phyloP scores from a whole-genome alignment of 2,888 invertebrate species.

The Achlya flavicornis region DNA sequence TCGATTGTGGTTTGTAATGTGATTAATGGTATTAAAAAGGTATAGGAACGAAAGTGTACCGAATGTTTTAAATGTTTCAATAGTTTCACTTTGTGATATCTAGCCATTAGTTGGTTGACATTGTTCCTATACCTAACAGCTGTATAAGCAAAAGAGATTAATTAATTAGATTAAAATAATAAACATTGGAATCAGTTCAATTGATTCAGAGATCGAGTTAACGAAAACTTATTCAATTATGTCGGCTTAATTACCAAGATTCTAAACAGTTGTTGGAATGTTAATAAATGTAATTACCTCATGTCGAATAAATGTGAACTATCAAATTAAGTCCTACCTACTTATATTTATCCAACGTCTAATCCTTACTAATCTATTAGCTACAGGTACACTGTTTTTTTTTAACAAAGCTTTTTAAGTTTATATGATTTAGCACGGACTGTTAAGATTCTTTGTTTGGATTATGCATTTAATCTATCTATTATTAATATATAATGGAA shows the following conservation, averaged over 20 bases:
- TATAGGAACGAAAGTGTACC: conserved; percentile 36
- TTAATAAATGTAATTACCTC: neutral
- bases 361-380: no score
- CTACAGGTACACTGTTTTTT: no score
- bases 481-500: neutral
- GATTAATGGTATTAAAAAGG: conserved; percentile 45
- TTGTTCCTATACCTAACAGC: neutral
- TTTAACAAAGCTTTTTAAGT: no score
- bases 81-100: conserved; percentile 16
- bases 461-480: neutral
- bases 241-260: neutral
- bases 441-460: neutral
- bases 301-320: no score
- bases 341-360: no score
- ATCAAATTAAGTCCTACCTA: no score
- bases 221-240: neutral
- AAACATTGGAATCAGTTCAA: neutral
- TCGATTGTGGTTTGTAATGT: conserved; percentile 52
- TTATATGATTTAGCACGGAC: neutral
- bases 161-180: conserved; percentile 4
- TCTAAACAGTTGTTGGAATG: neutral
- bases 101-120: neutral
- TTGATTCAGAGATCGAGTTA: neutral
- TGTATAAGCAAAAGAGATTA: neutral
- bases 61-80: conserved; percentile 31